Base-by-base conservation (phyloP, 2,113 vertebrate genomes). In the Notiomystis cincta region DNA sequence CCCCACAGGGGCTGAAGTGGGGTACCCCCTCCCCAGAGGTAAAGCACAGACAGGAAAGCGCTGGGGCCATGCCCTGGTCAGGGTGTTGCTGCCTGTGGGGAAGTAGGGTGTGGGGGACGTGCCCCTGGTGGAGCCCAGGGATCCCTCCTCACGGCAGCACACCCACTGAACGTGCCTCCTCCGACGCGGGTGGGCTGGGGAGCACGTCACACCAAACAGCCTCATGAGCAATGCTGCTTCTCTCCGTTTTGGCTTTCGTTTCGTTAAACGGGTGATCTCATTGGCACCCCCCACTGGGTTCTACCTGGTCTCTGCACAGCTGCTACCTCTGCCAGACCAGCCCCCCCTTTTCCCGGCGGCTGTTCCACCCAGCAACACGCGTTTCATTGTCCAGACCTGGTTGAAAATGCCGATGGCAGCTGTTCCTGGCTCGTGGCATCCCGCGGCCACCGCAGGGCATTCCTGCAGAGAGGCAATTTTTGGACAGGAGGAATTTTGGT, bases 401-500 rank as follows among this genome's bases (percentile, higher is more conserved):
- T 0, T 45, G 37, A 48, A 84, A 85, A 75, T 51, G 69, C 58
- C 2, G 1, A 18, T 1, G 23, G 44, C 4, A 24, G 50, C 3
- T 1, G 19, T 54, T 71, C 84, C 65, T 5, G 6, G 48, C 22
- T 11, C 1, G 18, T 4, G 5, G 23, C 28, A 28, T 47, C 60
- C 33, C 0, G 0, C 2, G 4, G 69, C 70, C 47, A 6, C 65
- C 0, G 0, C 40, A 22, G 50, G 23, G 10, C 16, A 22, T 48
- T 51, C 28, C 38, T 5, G 0, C 11, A 21, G 35, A 45, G 38
- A 47, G 38, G 18, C 35, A 50, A 64, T 27, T 58, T 88, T 75
- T 44, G 64, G 57, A 60, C 51, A 33, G 60, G 64, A 61, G n/a
- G 22, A 27, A 67, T 86, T 81, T 64, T 1, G 5, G 35, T 44